Evolutionary conservation across 2,113 vertebrate species (phyloP).

Genomic region (Aegotheles bennettii): DNA sequence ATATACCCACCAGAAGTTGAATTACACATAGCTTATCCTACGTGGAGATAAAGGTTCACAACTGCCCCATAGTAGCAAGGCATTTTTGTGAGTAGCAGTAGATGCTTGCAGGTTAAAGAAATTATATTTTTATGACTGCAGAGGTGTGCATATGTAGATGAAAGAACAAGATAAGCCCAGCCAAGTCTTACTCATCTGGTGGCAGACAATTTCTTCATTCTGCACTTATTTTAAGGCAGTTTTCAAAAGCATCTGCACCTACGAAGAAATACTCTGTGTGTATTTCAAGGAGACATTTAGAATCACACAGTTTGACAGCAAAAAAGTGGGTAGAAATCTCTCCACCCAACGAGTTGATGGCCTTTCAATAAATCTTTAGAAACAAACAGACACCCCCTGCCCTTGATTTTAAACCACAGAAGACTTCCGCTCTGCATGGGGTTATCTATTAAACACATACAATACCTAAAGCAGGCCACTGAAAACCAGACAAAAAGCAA

Average conservation of each 20-base stretch:
- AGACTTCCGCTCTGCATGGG: background rate
- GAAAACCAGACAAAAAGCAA: background rate
- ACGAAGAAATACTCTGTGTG: background rate
- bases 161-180: conserved; percentile 1
- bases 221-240: conserved; percentile 18
- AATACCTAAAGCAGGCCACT: background rate
- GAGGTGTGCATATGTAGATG: conserved; percentile 18
- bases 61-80: background rate
- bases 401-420: background rate
- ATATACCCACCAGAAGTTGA: background rate
- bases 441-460: background rate
- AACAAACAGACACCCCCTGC: background rate
- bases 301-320: background rate
- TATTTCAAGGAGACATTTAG: conserved; percentile 16
- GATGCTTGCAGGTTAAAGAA: background rate
- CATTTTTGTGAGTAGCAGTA: background rate
- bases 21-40: background rate
- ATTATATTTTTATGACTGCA: background rate
- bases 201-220: conserved; percentile 28
- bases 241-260: conserved; percentile 37
- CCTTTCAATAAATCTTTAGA: background rate
- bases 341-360: background rate
- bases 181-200: conserved; percentile 30
- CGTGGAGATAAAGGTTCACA: background rate
- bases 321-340: background rate